Conservation (phyloP, 2,113 vertebrate species). For the Antechinus flavipes region DNA sequence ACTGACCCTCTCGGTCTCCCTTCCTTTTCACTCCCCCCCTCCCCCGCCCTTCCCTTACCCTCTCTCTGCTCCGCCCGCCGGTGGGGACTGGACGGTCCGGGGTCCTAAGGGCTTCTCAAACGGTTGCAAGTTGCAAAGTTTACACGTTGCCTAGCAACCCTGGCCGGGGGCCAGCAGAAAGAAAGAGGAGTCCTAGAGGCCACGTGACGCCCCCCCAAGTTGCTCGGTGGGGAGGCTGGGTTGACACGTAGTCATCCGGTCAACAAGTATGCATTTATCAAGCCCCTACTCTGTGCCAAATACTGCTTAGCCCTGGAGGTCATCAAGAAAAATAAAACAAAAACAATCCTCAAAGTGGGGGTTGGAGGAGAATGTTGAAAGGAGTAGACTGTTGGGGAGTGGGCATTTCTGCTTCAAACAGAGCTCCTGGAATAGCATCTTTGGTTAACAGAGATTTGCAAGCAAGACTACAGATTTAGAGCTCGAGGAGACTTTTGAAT, state of each 20-base stretch:
- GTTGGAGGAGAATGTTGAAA: neutral
- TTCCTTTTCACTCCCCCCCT: neutral
- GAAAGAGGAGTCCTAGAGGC: neutral
- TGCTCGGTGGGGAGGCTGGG: neutral
- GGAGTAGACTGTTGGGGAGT: neutral
- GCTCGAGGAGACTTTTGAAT: neutral
- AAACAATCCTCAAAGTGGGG: neutral
- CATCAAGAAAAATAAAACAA: neutral
- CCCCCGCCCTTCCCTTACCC: neutral
- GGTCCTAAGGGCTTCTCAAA: neutral
- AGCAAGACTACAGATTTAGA: neutral
- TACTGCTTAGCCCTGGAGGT: neutral
- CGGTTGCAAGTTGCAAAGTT: conserved; percentile 36
- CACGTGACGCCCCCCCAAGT: conserved; percentile 30
- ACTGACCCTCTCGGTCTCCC: neutral
- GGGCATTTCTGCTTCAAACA: neutral
- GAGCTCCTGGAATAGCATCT: neutral
- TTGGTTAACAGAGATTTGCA: neutral
- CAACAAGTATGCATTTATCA: neutral
- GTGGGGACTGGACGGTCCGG: accelerated
- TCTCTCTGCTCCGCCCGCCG: neutral
- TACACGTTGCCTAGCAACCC: conserved; percentile 77
- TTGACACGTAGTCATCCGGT: neutral
- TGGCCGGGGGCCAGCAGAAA: neutral
- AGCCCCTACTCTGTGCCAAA: neutral